Base-by-base conservation (phyloP, 2,113 vertebrate species). In the mouse (Mus musculus) region DNA sequence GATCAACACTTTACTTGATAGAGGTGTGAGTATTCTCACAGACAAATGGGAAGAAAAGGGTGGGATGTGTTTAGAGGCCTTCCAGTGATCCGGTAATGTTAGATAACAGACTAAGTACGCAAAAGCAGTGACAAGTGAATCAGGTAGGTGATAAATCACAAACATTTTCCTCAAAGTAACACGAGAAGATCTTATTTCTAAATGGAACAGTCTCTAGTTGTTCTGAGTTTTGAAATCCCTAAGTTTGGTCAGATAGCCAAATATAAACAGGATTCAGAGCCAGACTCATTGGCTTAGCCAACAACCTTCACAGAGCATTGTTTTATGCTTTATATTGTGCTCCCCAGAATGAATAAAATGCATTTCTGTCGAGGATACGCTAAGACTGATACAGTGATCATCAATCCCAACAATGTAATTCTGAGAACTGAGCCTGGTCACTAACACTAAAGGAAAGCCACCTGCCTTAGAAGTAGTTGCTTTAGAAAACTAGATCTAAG, bases 401-500 rank as follows among this genome's bases (percentile, higher is more conserved):
- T 84, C 36, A 7, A 69, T 14, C 20, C 7, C 4, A 30, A 24
- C 30, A 93, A 67, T 13, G 28, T 77, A 52, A 54, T 17, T 71
- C 73, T 77, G 59, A 95, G 46, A 20, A 96, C 0, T 88, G 33
- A 56, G 1, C 4, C 52, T 7, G 0, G 3, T 76, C 59, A 63
- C 14, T 77, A 71, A 67, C 80, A 30, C 61, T 90, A 91, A 30
- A 73, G 26, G 26, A 90, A 93, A 54, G 75, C 63, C 2, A 56
- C 39, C 39, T 65, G 26, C 56, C n/a, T 82, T 77, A 61, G 17
- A 65, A 95, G 71, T 73, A 36, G 82, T 7, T 71, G 39, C 36
- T 71, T 85, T 24, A 71, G 36, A 28, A 96, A 91, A 88, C 14
- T 19, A 88, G 10, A 76, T 69, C 90, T 90, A 92, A 92, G 39